Percentiles rank a stretch among this genome's conserved stretches.
Conservation (phyloP, 2,113 vertebrate genomes). For the Eulemur macaco region DNA sequence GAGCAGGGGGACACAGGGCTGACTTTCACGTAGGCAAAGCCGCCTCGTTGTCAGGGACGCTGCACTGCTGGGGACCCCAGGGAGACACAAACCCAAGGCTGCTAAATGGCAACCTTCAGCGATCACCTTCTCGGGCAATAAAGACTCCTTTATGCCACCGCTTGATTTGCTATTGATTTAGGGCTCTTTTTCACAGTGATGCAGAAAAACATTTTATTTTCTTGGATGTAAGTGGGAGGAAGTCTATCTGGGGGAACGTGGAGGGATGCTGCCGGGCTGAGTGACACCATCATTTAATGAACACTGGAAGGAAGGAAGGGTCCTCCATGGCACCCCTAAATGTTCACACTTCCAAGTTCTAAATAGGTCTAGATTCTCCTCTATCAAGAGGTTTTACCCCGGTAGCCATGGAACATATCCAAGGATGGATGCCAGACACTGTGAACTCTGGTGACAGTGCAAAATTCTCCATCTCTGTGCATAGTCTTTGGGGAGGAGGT, state of each 20-base stretch:
- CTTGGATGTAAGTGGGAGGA: slow-evolving; percentile 7
- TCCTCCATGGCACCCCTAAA: rapidly evolving
- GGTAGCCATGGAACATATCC: not conserved
- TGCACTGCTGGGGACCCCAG: not conserved
- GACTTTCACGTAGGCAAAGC: not conserved
- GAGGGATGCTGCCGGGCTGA: not conserved
- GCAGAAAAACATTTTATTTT: slow-evolving; percentile 47
- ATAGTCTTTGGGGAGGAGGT: not conserved
- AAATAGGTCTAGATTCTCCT: not conserved
- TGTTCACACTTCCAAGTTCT: not conserved
- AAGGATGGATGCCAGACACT: not conserved
- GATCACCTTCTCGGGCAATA: slow-evolving; percentile 20
- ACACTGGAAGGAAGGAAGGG: not conserved
- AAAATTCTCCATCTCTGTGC: not conserved
- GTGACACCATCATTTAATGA: rapidly evolving
- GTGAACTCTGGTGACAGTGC: too few species aligned
- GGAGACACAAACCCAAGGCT: not conserved
- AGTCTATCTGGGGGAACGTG: not conserved
- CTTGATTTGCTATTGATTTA: slow-evolving; percentile 40
- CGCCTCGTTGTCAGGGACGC: not conserved
- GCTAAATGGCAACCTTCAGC: slow-evolving; percentile 21
- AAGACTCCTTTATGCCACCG: not conserved
- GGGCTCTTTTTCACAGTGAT: not conserved
- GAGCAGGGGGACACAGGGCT: not conserved
- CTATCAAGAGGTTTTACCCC: not conserved